Evolutionary conservation across 2,113 vertebrate species (phyloP).

Genomic region (Sebastes schlegelii): DNA sequence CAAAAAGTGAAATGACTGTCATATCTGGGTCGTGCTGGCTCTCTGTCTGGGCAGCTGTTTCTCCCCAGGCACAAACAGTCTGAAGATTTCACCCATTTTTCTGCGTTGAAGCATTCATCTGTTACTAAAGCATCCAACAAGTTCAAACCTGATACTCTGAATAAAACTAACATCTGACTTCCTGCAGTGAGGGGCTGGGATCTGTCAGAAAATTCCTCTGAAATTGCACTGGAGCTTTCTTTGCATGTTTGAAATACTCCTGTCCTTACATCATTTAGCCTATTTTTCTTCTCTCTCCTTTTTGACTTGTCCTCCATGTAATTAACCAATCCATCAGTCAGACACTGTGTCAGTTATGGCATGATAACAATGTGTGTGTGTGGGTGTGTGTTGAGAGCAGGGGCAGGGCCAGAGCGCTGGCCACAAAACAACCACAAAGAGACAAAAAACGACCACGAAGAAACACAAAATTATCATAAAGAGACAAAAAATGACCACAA

Average conservation of each 20-base stretch:
- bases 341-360: conserved; percentile 26
- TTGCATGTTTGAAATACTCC: conserved; percentile 71
- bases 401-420: too few species aligned
- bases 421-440: not conserved
- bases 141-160: conserved; percentile 68
- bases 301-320: conserved; percentile 29
- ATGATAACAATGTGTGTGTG: conserved; percentile 38
- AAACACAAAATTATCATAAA: not conserved
- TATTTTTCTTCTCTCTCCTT: conserved; percentile 33
- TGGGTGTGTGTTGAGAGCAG: not conserved
- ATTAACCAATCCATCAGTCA: conserved; percentile 63
- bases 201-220: conserved; percentile 65
- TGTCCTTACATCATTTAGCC: conserved; percentile 67
- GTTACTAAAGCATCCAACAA: conserved; percentile 60
- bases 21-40: conserved; percentile 45
- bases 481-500: not conserved
- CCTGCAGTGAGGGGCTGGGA: conserved; percentile 47
- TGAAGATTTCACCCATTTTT: conserved; percentile 49
- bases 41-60: conserved; percentile 62
- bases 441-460: not conserved
- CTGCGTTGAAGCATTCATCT: conserved; percentile 34
- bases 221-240: conserved; percentile 55
- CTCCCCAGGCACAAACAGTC: conserved; percentile 51
- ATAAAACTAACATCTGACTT: conserved; percentile 69
- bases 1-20: conserved; percentile 40